Evolutionary conservation across 1,140 invertebrate species (phyloP), one percentile per base, ranked within the genome.

Genomic region (Cydia pomonella): DNA sequence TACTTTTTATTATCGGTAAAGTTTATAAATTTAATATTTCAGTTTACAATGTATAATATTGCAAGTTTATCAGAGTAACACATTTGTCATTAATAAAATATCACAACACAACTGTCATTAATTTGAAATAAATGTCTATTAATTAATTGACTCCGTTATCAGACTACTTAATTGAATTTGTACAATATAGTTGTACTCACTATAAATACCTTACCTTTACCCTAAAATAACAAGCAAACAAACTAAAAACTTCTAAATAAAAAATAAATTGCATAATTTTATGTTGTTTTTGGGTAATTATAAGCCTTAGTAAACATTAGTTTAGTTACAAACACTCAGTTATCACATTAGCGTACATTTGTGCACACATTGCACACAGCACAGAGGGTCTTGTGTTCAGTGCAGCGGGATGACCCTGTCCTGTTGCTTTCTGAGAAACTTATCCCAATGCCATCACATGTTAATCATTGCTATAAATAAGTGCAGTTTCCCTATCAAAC

Each of bases 341-440:
- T 69, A 69, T 69, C 64, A 69, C 64, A 69, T 69, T 69, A 66
- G 29, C 18, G 29, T 6, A 63, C 21, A 27, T 66, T 29, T 33
- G 16, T 33, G 27, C 64, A 69, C 16, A 66, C 63, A 38, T 38
- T 38, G 64, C 64, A 38, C 64, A 21, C 16, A 10, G n/a, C 63
- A 69, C 64, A 69, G 27, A 38, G 64, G 64, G 64, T 3, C 64
- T 38, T 69, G 18, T 69, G 64, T 69, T 63, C 63, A 7, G 25
- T 66, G 64, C 64, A 69, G 16, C 64, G 29, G 33, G 27, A 29
- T 69, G 64, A 69, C 64, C 64, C 64, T 69, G 64, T 69, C 64
- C 29, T 10, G 16, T 10, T 23, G 29, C 27, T 33, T 69, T 69
- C 64, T 33, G 12, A 38, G 64, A 69, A 69, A 38, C 23, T 10